These are phyloP conservation scores for Macroramphosus scolopax DNA, from an alignment of 2,797 vertebrate genomes.

Conservation along the genomic window DNA sequence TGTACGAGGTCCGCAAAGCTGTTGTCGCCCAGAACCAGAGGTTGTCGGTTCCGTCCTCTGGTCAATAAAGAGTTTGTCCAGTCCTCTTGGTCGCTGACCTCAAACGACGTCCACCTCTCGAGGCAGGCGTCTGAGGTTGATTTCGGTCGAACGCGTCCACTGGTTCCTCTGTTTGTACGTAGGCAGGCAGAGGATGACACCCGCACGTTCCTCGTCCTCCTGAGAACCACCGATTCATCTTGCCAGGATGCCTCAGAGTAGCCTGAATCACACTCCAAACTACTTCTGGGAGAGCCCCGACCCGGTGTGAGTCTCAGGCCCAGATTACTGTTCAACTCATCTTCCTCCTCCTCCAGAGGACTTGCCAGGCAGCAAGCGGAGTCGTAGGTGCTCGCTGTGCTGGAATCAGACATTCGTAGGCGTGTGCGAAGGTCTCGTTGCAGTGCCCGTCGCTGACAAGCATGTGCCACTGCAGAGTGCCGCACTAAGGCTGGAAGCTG, in stretches of 20 bases:
- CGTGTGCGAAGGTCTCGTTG: conserved; percentile 67
- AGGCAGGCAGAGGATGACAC: conserved; percentile 81
- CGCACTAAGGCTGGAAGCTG: conserved; percentile 51
- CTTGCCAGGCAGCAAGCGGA: conserved; percentile 86
- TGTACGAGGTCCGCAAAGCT: conserved; percentile 94
- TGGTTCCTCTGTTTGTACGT: conserved; percentile 65
- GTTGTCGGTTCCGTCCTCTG: conserved; percentile 90
- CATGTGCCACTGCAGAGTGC: conserved; percentile 66
- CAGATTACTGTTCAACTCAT: conserved; percentile 67
- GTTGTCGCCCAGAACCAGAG: conserved; percentile 92
- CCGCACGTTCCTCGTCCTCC: conserved; percentile 77
- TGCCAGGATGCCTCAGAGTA: conserved; percentile 92
- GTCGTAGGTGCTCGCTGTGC: conserved; percentile 85
- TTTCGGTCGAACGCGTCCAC: conserved; percentile 76
- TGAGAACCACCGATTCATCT: conserved; percentile 80
- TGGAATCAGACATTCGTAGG: conserved; percentile 78
- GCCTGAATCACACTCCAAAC: conserved; percentile 91
- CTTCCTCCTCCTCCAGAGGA: conserved; percentile 77
- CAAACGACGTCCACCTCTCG: conserved; percentile 88
- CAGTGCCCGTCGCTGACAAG: conserved; percentile 65
- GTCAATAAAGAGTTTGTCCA: conserved; percentile 92
- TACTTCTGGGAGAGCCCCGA: conserved; percentile 79
- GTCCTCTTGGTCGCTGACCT: conserved; percentile 80
- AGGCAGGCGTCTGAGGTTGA: conserved; percentile 88
- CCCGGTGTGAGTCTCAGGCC: conserved; percentile 71